These are phyloP conservation scores for Jaculus jaculus DNA, from an alignment of 2,113 vertebrate genomes.

Conservation along the genomic window DNA sequence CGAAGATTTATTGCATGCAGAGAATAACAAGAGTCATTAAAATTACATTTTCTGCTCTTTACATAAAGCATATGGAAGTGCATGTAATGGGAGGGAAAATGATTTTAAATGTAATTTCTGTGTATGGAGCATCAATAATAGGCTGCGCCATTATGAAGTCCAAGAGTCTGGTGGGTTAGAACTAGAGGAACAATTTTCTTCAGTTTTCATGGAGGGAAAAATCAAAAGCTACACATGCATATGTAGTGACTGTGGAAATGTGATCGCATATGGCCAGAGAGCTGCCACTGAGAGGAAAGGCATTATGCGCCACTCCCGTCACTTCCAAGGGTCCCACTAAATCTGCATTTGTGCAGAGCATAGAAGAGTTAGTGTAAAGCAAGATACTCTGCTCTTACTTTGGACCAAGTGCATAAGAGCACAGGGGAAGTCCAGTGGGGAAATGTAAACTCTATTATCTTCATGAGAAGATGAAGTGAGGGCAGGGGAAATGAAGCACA, in stretches of 20 bases:
- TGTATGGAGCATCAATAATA: not conserved
- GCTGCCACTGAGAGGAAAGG: not conserved
- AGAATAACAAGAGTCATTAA: not conserved
- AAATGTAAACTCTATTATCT: not conserved
- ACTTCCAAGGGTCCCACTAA: not conserved
- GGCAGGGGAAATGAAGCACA: no score
- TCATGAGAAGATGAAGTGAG: not conserved
- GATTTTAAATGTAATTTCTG: not conserved
- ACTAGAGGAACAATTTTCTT: not conserved
- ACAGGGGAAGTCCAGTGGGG: not conserved
- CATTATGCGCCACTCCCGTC: accelerated
- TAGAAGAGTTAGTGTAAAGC: accelerated
- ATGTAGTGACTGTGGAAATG: not conserved
- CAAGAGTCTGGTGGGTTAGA: not conserved
- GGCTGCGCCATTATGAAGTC: not conserved
- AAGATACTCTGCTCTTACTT: not conserved
- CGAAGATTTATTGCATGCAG: not conserved
- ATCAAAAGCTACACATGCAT: not conserved
- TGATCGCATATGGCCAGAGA: not conserved
- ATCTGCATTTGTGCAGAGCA: not conserved
- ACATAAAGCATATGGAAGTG: not conserved
- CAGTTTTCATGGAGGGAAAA: not conserved
- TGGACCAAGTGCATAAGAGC: not conserved
- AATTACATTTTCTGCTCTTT: not conserved
- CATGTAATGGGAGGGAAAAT: not conserved